Evolutionary conservation across 2,888 invertebrate species (phyloP).

Genomic region (Leucoma salicis): DNA sequence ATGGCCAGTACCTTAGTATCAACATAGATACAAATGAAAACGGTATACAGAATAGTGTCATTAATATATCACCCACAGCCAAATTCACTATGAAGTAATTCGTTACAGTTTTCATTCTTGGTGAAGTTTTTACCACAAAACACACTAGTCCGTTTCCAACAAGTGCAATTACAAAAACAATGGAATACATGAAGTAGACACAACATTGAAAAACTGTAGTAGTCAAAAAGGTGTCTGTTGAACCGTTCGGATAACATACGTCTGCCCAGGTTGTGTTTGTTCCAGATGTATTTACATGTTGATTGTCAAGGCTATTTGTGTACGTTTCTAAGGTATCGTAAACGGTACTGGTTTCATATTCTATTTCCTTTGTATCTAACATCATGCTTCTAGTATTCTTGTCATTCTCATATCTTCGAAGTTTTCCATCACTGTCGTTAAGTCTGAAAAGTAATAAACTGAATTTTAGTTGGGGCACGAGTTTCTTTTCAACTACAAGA

Average conservation of each 20-base stretch:
- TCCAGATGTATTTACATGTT: constrained; percentile 25
- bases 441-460: constrained; percentile 24
- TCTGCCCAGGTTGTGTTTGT: constrained; percentile 51
- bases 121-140: constrained; percentile 91
- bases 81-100: constrained; percentile 95
- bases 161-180: constrained; percentile 87
- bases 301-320: constrained; percentile 24
- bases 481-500: too few relatives aligned
- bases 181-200: constrained; percentile 87
- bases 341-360: constrained; percentile 41
- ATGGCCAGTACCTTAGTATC: constrained; percentile 93
- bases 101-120: constrained; percentile 95
- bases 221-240: constrained; percentile 54
- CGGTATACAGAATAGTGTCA: constrained; percentile 95
- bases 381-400: constrained; percentile 39
- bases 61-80: constrained; percentile 93
- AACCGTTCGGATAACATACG: constrained; percentile 40
- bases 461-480: background rate
- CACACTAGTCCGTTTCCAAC: constrained; percentile 91
- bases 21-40: constrained; percentile 92
- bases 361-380: constrained; percentile 45
- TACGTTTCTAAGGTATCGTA: constrained; percentile 27
- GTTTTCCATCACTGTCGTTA: background rate
- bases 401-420: constrained; percentile 20
- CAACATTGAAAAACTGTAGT: constrained; percentile 83